These are phyloP conservation scores for Triplophysa siluroides DNA, from an alignment of 2,113 vertebrate species.

Conservation along the genomic window DNA sequence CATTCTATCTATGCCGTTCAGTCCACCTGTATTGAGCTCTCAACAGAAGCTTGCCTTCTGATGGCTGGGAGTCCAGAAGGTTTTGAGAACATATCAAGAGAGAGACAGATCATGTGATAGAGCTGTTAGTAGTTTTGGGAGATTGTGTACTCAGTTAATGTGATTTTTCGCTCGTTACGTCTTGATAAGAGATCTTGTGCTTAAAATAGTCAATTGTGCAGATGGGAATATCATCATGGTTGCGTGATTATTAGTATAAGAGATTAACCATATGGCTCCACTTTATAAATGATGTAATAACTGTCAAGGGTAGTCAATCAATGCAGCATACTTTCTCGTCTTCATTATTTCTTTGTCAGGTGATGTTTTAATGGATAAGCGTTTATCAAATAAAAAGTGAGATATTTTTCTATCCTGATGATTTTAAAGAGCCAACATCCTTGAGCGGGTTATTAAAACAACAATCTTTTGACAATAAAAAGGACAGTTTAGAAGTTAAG, in stretches of 20 bases:
- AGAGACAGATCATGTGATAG: slow-evolving; percentile 55
- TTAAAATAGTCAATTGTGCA: slow-evolving; percentile 45
- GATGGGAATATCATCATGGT: background rate
- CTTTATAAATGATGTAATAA: background rate
- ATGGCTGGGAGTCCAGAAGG: slow-evolving; percentile 42
- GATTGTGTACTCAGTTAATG: slow-evolving; percentile 69
- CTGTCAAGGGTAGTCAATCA: background rate
- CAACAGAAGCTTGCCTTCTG: slow-evolving; percentile 29
- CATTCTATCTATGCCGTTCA: slow-evolving; percentile 38
- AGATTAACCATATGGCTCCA: background rate
- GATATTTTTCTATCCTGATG: background rate
- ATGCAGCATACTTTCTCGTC: background rate
- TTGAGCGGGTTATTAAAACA: slow-evolving; percentile 11
- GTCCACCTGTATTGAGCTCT: background rate
- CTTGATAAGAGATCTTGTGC: slow-evolving; percentile 61
- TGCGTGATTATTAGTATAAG: slow-evolving; percentile 4
- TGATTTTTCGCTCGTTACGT: slow-evolving; percentile 64
- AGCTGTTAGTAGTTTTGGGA: slow-evolving; percentile 62
- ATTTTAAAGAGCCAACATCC: background rate
- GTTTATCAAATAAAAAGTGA: no score
- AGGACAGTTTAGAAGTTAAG: slow-evolving; percentile 22
- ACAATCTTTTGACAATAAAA: background rate
- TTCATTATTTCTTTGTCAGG: background rate
- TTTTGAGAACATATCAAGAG: slow-evolving; percentile 22
- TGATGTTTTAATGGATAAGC: slow-evolving; percentile 1